Evolutionary conservation across 2,113 vertebrate species (phyloP), one percentile per base, ranked within the genome.

Genomic region (Neogale vison): DNA sequence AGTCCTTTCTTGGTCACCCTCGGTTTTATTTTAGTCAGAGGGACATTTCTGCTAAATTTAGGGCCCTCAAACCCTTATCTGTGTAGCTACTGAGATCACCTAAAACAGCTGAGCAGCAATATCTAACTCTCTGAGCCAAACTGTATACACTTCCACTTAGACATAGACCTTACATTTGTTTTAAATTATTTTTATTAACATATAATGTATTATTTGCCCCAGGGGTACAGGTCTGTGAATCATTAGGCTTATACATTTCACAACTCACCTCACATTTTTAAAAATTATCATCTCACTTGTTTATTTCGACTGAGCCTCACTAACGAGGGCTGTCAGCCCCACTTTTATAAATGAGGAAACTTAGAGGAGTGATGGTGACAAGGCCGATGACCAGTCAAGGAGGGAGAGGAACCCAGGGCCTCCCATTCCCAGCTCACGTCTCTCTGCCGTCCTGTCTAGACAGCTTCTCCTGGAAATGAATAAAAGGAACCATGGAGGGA

Each of bases 1-100:
- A 42, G 2, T 63, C 74, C 15, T 84, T 79, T 71, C 77, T 61
- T 72, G 4, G 39, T 89, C 11, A 76, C 34, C 92, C 6, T 34
- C 18, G 88, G 29, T 3, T 20, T 93, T 79, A 89, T 52, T 89
- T 93, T 67, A 93, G n/a, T 10, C 34, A 13, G 3, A 14, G 6
- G 50, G 55, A 7, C 26, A 85, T 72, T 81, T 96, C 15, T 65
- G 90, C n/a, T 84, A 76, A 96, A 88, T 88, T 21, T 26, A 79
- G n/a, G 3, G 0, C 77, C 59, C 47, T 61, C 52, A 87, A 79
- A 29, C 23, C 39, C 4, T 96, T 93, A 23, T 65, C 26, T 61
- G 7, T 65, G 29, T 74, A 90, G 50, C 69, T 77, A 1, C 18
- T 88, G 31, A 88, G 21, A 89, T 88, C 18, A 94, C 63, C 45